Evolutionary conservation across 2,797 vertebrate genomes (phyloP).

Genomic region (Siniperca undulata): DNA sequence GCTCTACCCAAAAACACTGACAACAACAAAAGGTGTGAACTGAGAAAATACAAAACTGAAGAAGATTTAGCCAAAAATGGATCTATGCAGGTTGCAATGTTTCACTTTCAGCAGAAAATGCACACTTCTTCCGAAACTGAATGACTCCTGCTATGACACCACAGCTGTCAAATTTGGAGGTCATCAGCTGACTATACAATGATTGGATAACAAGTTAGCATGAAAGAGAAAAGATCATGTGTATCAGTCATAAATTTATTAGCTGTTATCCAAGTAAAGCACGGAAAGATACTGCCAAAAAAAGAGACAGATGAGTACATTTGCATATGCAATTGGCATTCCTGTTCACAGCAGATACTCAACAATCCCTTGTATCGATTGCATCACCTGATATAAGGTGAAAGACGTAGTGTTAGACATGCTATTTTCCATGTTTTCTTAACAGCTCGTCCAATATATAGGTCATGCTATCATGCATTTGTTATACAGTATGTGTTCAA

Average conservation of each 20-base stretch:
- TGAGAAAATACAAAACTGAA: background rate
- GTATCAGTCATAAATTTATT: background rate
- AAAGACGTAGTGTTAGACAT: background rate
- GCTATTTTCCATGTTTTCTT: background rate
- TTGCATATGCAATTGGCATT: constrained; percentile 13
- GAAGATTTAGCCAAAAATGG: background rate
- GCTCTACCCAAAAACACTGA: background rate
- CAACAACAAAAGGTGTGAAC: background rate
- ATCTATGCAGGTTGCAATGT: background rate
- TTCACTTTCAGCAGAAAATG: background rate
- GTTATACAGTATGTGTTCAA: constrained; percentile 2
- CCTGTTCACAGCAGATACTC: background rate
- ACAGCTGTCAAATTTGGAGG: background rate
- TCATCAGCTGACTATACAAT: background rate
- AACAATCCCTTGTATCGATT: background rate
- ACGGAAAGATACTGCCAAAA: background rate
- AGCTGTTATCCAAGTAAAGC: background rate
- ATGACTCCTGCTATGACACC: background rate
- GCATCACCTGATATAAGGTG: constrained; percentile 1
- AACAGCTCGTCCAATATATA: constrained; percentile 23
- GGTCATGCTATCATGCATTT: constrained; percentile 34
- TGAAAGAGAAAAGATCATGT: background rate
- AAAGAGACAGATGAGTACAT: background rate
- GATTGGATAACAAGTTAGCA: constrained; percentile 14
- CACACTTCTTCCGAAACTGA: background rate